Percentiles rank a stretch among this genome's conserved stretches.
These are phyloP conservation scores for Xenentodon cancila DNA, from an alignment of 2,797 vertebrate species.

Conservation along the genomic window DNA sequence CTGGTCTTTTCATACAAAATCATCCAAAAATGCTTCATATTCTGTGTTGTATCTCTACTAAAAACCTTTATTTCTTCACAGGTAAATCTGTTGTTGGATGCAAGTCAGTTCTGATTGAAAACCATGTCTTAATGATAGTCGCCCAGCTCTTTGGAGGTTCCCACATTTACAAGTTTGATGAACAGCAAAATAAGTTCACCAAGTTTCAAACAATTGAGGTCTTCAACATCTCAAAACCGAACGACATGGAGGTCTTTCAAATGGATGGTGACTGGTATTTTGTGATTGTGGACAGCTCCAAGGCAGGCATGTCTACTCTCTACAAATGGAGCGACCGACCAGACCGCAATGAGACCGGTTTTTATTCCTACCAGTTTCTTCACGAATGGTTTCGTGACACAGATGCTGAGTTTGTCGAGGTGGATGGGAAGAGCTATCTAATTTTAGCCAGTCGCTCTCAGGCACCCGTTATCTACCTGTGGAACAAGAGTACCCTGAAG, in stretches of 20 bases:
- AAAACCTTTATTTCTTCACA: constrained; percentile 59
- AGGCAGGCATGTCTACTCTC: constrained; percentile 93
- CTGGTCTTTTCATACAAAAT: neutral
- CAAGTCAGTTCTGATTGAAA: constrained; percentile 91
- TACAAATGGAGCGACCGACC: constrained; percentile 90
- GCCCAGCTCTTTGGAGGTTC: constrained; percentile 97
- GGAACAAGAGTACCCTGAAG: constrained; percentile 93
- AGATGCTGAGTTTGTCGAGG: constrained; percentile 89
- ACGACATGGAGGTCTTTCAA: constrained; percentile 95
- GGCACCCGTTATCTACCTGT: constrained; percentile 91
- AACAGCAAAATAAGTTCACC: constrained; percentile 93
- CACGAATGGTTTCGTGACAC: constrained; percentile 98
- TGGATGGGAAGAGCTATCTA: constrained; percentile 90
- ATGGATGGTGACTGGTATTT: constrained; percentile 93
- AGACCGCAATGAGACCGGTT: constrained; percentile 88
- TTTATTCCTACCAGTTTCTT: constrained; percentile 94
- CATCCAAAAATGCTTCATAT: neutral
- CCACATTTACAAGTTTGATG: constrained; percentile 94
- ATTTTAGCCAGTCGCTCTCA: constrained; percentile 94
- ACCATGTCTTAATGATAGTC: constrained; percentile 93
- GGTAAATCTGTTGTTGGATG: constrained; percentile 97
- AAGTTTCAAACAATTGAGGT: constrained; percentile 97
- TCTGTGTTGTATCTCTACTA: neutral
- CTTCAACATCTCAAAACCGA: constrained; percentile 97
- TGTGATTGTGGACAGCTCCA: constrained; percentile 96